These are phyloP conservation scores for Bruchidius siliquastri DNA, from an alignment of 2,888 invertebrate genomes.

Conservation along the genomic window DNA sequence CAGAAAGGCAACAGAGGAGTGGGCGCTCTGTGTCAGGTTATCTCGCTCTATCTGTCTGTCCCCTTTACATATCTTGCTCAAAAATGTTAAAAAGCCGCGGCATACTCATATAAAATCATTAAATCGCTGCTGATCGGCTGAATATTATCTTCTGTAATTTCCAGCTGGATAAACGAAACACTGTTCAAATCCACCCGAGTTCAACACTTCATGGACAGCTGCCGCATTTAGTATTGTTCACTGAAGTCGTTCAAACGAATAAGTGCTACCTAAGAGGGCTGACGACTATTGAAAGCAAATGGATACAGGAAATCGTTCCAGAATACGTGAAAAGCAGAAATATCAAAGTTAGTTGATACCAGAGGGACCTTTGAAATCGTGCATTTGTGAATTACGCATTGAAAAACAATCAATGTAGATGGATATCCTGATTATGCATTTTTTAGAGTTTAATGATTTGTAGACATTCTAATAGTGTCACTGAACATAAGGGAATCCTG, in stretches of 20 bases:
- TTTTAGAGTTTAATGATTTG: not conserved
- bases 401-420: not conserved
- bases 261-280: conserved; percentile 76
- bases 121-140: too few species aligned
- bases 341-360: conserved; percentile 26
- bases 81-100: too few species aligned
- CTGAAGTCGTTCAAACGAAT: conserved; percentile 82
- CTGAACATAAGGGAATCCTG: too few species aligned
- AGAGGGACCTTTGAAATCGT: conserved; percentile 6
- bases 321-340: conserved; percentile 43
- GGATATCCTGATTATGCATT: not conserved
- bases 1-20: too few species aligned
- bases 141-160: too few species aligned
- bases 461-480: too few species aligned
- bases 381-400: not conserved
- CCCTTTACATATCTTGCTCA: too few species aligned
- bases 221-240: conserved; percentile 72
- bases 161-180: conserved; percentile 59
- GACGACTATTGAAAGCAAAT: conserved; percentile 73
- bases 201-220: conserved; percentile 69
- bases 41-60: too few species aligned
- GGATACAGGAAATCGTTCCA: conserved; percentile 64
- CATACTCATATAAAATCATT: too few species aligned
- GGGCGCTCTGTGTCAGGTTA: too few species aligned
- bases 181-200: conserved; percentile 80